Evolutionary conservation across 2,113 vertebrate genomes (phyloP).

Genomic region (Uropsilus gracilis): DNA sequence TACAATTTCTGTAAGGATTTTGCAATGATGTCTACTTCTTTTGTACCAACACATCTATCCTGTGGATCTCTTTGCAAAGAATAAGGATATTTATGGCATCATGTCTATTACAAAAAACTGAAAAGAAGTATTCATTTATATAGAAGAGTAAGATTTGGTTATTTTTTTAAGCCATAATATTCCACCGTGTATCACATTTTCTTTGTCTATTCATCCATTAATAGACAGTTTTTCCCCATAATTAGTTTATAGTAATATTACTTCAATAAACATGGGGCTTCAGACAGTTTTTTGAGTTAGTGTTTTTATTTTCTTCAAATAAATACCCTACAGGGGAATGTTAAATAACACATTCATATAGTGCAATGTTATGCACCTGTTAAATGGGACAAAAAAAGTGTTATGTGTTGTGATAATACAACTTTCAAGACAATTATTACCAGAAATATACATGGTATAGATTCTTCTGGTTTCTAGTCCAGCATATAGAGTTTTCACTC

Average conservation of each 20-base stretch:
- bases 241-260: too few species aligned
- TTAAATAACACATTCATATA: constrained; percentile 26
- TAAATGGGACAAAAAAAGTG: not conserved
- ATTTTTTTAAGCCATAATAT: too few species aligned
- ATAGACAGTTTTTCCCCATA: too few species aligned
- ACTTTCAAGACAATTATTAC: constrained; percentile 16
- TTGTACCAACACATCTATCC: not conserved
- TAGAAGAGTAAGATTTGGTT: too few species aligned
- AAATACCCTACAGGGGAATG: not conserved
- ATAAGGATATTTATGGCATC: not conserved
- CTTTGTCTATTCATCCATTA: too few species aligned
- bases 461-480: not conserved
- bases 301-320: too few species aligned
- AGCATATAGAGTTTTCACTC: not conserved
- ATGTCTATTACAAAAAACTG: not conserved
- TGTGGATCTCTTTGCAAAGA: not conserved
- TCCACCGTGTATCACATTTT: too few species aligned
- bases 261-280: too few species aligned
- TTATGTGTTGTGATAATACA: not conserved
- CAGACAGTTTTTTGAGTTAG: too few species aligned
- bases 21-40: not conserved
- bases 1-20: not conserved
- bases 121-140: not conserved
- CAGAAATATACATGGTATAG: not conserved
- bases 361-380: not conserved